Conservation (phyloP, 2,797 vertebrate genomes). For the Delichon dasypus region DNA sequence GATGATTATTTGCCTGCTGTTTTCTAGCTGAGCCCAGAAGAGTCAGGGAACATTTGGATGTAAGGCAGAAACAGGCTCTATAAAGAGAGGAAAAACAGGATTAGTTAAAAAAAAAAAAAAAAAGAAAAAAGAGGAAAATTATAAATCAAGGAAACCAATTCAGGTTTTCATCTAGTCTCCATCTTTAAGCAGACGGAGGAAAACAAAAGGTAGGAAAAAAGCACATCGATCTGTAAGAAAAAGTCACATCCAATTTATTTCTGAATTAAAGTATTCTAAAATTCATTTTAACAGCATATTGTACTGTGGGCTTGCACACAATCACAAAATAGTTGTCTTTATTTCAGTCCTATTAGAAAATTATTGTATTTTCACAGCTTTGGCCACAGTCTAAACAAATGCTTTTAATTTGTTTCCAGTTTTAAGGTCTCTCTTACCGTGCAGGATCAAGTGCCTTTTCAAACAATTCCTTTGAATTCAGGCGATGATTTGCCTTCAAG, state of each 20-base stretch:
- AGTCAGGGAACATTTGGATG: not conserved
- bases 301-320: not conserved
- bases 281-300: not conserved
- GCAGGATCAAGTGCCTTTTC: not conserved
- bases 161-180: not conserved
- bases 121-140: not conserved
- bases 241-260: not conserved
- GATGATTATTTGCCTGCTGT: not conserved
- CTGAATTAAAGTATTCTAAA: not conserved
- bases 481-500: not conserved
- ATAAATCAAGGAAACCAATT: not conserved
- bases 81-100: not conserved
- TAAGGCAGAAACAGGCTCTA: not conserved
- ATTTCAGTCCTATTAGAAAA: not conserved
- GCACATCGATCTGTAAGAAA: not conserved
- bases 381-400: not conserved
- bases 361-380: not conserved
- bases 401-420: not conserved
- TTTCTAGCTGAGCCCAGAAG: slow-evolving; percentile 4
- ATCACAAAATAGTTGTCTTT: not conserved
- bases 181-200: not conserved
- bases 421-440: not conserved
- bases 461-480: not conserved
- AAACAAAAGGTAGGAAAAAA: not conserved
- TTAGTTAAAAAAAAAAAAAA: not conserved